Base-by-base conservation (phyloP, 2,113 vertebrate species). In the Vidua macroura region DNA sequence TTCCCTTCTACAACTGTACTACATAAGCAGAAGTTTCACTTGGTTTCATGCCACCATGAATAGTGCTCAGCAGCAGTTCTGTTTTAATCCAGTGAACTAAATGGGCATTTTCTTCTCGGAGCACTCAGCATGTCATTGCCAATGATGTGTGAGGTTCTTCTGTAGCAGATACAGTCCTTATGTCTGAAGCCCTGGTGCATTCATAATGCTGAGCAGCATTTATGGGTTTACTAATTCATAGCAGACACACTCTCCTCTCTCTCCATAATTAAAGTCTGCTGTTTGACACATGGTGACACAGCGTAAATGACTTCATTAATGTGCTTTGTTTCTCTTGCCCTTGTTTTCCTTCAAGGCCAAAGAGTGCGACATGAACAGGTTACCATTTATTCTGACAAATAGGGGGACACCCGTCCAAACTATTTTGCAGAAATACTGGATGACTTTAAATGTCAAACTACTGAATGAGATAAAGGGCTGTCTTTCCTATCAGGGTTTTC, bases 71-170 rank as follows among this genome's bases (percentile, higher is more conserved):
- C 13, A 9, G 60, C 41, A 76, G 16, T 20, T 92, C 73, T 90
- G 51, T 70, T 94, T 86, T 84, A 95, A 60, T 85, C 89, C n/a
- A 33, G 82, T 27, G 56, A 80, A 52, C 92, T 84, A 73, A 82
- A 35, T 90, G 74, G 56, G n/a, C 59, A 58, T 53, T 31, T 55
- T 94, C 60, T 68, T 63, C 17, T 62, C 12, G 22, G 89, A 92
- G n/a, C 66, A 58, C 90, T 79, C 86, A 87, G n/a, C 28, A 12
- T 35, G 82, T 94, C 68, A 76, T 66, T 13, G 2, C 33, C 56
- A 69, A 55, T 92, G 62, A 69, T 76, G 62, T 81, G 33, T 86
- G 76, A 85, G 59, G 37, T 79, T 88, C 51, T 88, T 81, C 79
- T 77, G 13, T 17, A 59, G 55, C 60, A 83, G 72, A 49, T 52